A percentile compares a stretch with the other conserved stretches of the same genome.
Conservation (phyloP, 2,888 invertebrate genomes). For the Ashinkailepas kermadecensis region DNA sequence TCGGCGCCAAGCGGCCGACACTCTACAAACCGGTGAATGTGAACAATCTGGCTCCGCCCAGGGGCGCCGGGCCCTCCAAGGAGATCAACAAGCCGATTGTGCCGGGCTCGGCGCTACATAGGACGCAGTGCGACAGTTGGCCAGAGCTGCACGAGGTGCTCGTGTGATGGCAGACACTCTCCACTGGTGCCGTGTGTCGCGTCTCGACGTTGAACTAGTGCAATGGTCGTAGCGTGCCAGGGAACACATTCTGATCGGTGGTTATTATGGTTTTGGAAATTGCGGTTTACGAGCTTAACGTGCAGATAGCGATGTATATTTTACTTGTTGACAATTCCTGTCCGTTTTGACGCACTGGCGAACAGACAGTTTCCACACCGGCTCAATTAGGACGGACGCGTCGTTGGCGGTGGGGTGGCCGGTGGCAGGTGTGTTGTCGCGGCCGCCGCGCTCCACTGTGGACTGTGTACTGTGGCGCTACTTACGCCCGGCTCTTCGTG, state of each 20-base stretch:
- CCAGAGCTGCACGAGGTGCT: conserved; percentile 14
- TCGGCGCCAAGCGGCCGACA: not conserved
- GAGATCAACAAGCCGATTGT: conserved; percentile 2
- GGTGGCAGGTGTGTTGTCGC: no score
- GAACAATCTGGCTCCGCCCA: conserved; percentile 18
- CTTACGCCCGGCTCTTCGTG: no score
- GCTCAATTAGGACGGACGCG: not conserved
- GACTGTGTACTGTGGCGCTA: no score
- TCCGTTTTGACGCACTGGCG: not conserved
- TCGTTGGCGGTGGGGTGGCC: no score
- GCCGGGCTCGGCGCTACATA: not conserved
- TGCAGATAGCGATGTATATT: conserved; percentile 6
- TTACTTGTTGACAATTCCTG: not conserved
- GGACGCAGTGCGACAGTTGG: not conserved
- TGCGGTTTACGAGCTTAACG: conserved; percentile 7
- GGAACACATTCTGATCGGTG: not conserved
- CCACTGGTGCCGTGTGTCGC: not conserved
- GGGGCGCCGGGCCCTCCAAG: conserved; percentile 14
- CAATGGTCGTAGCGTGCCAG: not conserved
- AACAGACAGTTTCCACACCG: not conserved
- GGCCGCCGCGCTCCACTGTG: no score
- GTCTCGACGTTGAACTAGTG: not conserved
- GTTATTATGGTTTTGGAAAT: not conserved
- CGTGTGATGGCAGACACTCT: not conserved
- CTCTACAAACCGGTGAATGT: conserved; percentile 15